Conservation (phyloP, 2,888 invertebrate species). For the Eupithecia tripunctaria region DNA sequence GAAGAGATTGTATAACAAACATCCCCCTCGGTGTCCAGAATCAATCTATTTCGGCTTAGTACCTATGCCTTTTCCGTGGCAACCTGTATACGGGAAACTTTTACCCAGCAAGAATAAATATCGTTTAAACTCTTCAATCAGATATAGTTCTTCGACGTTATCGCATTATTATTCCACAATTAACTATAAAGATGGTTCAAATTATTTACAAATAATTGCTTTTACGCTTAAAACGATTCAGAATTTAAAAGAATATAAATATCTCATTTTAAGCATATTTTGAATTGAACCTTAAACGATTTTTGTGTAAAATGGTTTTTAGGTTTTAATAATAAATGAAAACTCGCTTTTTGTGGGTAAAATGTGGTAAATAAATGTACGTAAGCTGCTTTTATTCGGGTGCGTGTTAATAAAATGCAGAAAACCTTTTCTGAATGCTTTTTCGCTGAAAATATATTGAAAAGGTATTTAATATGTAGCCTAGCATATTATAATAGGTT, state of each 20-base stretch:
- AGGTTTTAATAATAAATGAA: constrained; percentile 7
- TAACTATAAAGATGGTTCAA: not conserved
- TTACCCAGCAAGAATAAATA: not conserved
- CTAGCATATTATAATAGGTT: not conserved
- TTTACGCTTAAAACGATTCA: not conserved
- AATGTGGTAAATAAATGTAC: not conserved
- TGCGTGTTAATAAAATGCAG: not conserved
- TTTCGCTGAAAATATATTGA: not conserved
- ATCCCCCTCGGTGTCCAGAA: too few species aligned
- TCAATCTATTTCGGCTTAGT: too few species aligned
- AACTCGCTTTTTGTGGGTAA: not conserved
- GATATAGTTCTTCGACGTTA: not conserved
- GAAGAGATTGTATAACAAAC: too few species aligned
- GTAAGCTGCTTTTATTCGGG: not conserved
- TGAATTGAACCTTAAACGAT: constrained; percentile 4
- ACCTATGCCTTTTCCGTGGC: too few species aligned
- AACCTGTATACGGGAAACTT: not conserved
- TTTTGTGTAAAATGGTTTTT: not conserved
- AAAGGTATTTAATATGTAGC: not conserved
- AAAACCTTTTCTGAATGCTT: not conserved
- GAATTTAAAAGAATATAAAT: not conserved
- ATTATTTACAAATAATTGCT: not conserved
- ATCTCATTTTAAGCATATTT: not conserved
- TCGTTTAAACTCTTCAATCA: not conserved
- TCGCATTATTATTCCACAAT: not conserved